Conservation (phyloP, 2,888 invertebrate genomes). For the Zootermopsis nevadensis region DNA sequence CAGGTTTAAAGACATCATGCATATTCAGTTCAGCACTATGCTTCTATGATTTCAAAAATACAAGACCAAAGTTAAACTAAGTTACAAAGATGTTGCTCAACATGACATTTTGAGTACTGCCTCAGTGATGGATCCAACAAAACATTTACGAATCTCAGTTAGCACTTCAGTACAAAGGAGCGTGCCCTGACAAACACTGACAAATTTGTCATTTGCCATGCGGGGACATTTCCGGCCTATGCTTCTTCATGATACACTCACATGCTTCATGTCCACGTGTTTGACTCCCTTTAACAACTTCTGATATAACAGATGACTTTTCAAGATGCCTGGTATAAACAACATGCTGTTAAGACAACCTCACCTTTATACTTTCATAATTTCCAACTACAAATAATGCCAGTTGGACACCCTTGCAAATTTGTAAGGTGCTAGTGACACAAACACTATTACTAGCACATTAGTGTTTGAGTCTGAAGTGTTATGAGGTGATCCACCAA, state of each 20-base stretch:
- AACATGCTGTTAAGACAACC: not conserved
- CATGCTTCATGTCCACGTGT: too few relatives aligned
- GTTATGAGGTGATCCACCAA: too few relatives aligned
- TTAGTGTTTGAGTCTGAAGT: too few relatives aligned
- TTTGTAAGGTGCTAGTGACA: too few relatives aligned
- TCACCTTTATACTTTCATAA: too few relatives aligned
- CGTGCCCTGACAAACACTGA: not conserved
- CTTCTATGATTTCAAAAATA: not conserved
- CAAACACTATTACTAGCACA: too few relatives aligned
- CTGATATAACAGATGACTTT: not conserved
- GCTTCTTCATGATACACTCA: not conserved
- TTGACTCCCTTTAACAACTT: too few relatives aligned
- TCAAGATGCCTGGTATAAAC: not conserved
- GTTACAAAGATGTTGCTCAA: not conserved
- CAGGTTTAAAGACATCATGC: too few relatives aligned
- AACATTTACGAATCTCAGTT: too few relatives aligned
- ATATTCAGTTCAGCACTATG: too few relatives aligned
- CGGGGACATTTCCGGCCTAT: not conserved
- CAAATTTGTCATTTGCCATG: not conserved
- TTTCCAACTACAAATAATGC: too few relatives aligned
- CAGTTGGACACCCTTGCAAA: too few relatives aligned
- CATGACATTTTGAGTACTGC: not conserved
- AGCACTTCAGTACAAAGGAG: not conserved
- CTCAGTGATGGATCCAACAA: not conserved
- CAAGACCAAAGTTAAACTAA: not conserved